Conservation (phyloP, 2,113 vertebrate species). For the Clinocottus analis region DNA sequence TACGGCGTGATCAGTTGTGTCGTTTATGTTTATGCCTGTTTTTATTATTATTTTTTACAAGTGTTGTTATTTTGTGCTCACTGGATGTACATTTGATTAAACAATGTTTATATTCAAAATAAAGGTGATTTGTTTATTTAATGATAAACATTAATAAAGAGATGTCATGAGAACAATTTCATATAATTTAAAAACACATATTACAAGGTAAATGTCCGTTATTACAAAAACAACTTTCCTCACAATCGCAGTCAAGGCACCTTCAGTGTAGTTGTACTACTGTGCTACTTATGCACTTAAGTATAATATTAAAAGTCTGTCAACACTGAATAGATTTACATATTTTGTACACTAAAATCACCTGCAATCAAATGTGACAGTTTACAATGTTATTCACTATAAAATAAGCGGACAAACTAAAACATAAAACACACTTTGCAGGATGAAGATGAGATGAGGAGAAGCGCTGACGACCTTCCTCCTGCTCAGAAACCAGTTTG, state of each 20-base stretch:
- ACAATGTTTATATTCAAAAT: not conserved
- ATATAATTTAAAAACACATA: not conserved
- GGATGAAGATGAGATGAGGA: not conserved
- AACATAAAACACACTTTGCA: constrained; percentile 28
- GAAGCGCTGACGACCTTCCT: not conserved
- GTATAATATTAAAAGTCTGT: not conserved
- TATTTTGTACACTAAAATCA: not conserved
- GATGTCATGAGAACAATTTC: not conserved
- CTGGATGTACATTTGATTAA: not conserved
- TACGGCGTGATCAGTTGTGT: not conserved
- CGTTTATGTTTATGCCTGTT: not conserved
- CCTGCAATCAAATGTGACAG: not conserved
- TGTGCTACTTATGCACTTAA: not conserved
- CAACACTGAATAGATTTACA: not conserved
- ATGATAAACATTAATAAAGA: not conserved
- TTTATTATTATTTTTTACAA: not conserved
- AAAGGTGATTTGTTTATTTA: constrained; percentile 11
- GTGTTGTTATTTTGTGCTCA: not conserved
- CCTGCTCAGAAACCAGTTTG: constrained; percentile 79
- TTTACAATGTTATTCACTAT: not conserved
- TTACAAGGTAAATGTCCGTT: not conserved
- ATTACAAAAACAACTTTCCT: not conserved
- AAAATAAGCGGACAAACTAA: not conserved
- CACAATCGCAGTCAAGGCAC: not conserved
- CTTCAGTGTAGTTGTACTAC: not conserved